phyloP scores from a whole-genome alignment of 92 coral and sea anemone genomes.

The Virgularia gustaviana region DNA sequence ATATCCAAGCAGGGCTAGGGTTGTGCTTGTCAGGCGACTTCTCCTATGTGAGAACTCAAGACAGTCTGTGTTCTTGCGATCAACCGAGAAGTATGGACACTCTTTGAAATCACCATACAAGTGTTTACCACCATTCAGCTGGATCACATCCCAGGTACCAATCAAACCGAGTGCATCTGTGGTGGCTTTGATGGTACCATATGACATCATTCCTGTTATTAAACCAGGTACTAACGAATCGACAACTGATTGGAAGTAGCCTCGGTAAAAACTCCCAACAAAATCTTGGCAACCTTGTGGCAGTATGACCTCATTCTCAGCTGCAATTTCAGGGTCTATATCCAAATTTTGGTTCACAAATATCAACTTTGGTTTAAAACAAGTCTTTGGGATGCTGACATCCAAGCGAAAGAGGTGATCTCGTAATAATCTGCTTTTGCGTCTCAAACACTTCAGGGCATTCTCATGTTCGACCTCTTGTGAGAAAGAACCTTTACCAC shows the following conservation, averaged over 20 bases:
- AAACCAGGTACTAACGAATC: conserved; percentile 71
- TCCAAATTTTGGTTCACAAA: conserved; percentile 74
- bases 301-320: conserved; percentile 58
- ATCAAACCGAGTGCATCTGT: conserved; percentile 57
- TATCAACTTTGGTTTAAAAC: conserved; percentile 68
- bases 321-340: conserved; percentile 57
- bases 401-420: conserved; percentile 76
- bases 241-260: conserved; percentile 61
- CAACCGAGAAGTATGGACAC: conserved; percentile 72
- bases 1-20: conserved; percentile 94
- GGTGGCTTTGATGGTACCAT: conserved; percentile 52
- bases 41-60: conserved; percentile 79
- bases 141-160: conserved; percentile 91
- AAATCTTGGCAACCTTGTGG: conserved; percentile 63
- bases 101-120: conserved; percentile 78
- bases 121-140: conserved; percentile 80
- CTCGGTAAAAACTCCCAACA: conserved; percentile 71
- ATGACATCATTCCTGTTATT: conserved; percentile 69
- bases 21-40: conserved; percentile 65
- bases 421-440: conserved; percentile 68
- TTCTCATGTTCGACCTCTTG: conserved; percentile 86
- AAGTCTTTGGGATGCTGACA: conserved; percentile 55
- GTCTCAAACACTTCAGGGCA: conserved; percentile 56
- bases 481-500: conserved; percentile 42
- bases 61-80: conserved; percentile 78